A percentile compares a stretch with the other conserved stretches of the same genome.
Conservation (phyloP, 2,888 invertebrate genomes). For the Idaea biselata region DNA sequence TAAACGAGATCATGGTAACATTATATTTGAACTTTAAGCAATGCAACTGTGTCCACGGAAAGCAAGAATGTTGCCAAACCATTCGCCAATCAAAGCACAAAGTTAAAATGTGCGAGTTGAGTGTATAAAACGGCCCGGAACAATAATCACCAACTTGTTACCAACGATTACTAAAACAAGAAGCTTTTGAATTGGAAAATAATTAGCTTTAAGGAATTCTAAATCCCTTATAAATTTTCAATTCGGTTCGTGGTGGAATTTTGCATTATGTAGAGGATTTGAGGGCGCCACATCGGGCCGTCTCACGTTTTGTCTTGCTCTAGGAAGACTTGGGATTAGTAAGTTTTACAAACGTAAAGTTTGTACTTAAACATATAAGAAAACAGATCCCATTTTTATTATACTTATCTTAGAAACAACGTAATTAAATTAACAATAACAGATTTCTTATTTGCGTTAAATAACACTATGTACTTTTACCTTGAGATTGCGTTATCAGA, state of each 20-base stretch:
- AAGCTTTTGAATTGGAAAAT: conserved; percentile 5
- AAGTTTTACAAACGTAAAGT: background rate
- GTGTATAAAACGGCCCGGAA: background rate
- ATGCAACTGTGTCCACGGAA: no score
- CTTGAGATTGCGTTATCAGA: background rate
- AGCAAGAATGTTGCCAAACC: background rate
- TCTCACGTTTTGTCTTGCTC: background rate
- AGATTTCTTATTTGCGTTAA: no score
- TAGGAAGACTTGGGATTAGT: background rate
- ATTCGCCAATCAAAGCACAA: background rate
- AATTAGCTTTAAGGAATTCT: conserved; percentile 11
- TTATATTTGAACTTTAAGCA: background rate
- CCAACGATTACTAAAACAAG: background rate
- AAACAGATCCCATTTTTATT: background rate
- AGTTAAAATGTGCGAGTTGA: no score
- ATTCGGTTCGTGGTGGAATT: conserved; percentile 13
- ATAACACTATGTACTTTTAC: background rate
- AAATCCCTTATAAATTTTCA: conserved; percentile 16
- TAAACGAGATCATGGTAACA: background rate
- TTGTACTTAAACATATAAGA: background rate
- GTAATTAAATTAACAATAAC: background rate
- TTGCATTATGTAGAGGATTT: conserved; percentile 9
- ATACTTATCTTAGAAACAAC: background rate
- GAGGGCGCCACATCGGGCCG: background rate
- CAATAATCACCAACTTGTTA: background rate